Evolutionary conservation across 2,888 invertebrate genomes (phyloP), one percentile per base, ranked within the genome.

Genomic region (Caenorhabditis auriculariae): DNA sequence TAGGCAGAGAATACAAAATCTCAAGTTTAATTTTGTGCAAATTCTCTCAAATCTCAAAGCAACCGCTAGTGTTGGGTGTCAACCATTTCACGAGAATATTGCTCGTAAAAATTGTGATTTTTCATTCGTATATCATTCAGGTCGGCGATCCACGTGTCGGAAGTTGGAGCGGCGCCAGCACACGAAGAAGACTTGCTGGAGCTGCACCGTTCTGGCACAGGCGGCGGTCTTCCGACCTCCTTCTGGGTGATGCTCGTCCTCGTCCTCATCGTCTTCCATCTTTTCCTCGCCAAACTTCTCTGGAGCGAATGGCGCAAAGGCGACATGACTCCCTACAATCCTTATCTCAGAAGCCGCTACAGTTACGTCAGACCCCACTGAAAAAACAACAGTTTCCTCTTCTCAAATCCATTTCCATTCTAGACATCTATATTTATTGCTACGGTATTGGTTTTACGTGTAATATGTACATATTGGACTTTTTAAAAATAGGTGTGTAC

Each of bases 231-330:
- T 60, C 93, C 93, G 41, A 89, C 90, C 0, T 84, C 92, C 44
- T 93, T 94, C 83, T 94, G 93, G 93, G 88, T 91, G 44, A 89
- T 91, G 61, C 89, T 94, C 69, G 89, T 90, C 82, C 87, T 89
- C 81, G 87, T 93, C 66, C 90, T 94, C 74, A 86, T 91, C 59
- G 87, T 91, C 75, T 94, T 94, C 85, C 93, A 94, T 84, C 85
- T 93, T 77, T 93, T 94, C 85, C 86, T 94, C 27, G 90, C 90
- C 84, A 91, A 92, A 84, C 87, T 93, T 73, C 90, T 94, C 69
- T 90, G 90, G 85, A 91, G 90, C 7, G 73, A 73, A 28, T 73
- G 69, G 65, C 38, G 66, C 3, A 73, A 73, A 52, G 73, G 67
- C 39, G 73, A 73, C 24, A 67, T 71, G 62, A 71, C 70, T 21